Base-by-base conservation (phyloP, 2,888 invertebrate genomes). In the Campaea margaritaria region DNA sequence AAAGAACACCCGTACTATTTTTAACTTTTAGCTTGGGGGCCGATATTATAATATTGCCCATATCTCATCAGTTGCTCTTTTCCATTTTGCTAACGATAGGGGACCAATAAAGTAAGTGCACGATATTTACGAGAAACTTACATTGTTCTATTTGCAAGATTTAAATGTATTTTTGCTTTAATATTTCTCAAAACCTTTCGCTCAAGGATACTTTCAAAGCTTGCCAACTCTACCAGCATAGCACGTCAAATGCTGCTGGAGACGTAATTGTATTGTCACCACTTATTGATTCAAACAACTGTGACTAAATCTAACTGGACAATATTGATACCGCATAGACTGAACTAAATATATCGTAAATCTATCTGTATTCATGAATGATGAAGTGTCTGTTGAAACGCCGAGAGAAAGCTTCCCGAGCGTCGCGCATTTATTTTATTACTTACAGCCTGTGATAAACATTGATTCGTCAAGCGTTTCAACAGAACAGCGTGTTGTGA, bases 381-480 rank as follows among this genome's bases (percentile, higher is more conserved):
- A 60, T 57, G 58, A 54, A 66, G 57, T 59, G 55, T 59, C 53
- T 62, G 58, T 62, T 62, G 58, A 62, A 64, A 62, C 60, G 51
- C 43, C 34, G 54, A 65, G 61, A 65, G 60, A 67, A 65, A 65
- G 54, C 64, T 59, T 60, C 50, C 57, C 49, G 47, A 53, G 58
- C 58, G 58, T 42, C 43, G 55, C 36, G 60, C 58, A 65, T 61
- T 64, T 52, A 58, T 63, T 72, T 55, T 61, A 61, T 61, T 61
- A 55, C 60, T 69, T 70, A 75, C 63, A 62, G 58, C 55, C 43
- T 39, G 71, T 69, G 58, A 73, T 76, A 75, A 75, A 76, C 63
- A 73, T 69, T 67, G 65, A 75, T 81, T 79, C 74, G 76, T 79
- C 72, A 77, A 74, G 78, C 75, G 64, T 78, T 71, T 77, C 74